A percentile compares a stretch with the other conserved stretches of the same genome.
These are phyloP conservation scores for Sarcophaga peregrina DNA, from an alignment of 1,140 invertebrate species.

Conservation along the genomic window DNA sequence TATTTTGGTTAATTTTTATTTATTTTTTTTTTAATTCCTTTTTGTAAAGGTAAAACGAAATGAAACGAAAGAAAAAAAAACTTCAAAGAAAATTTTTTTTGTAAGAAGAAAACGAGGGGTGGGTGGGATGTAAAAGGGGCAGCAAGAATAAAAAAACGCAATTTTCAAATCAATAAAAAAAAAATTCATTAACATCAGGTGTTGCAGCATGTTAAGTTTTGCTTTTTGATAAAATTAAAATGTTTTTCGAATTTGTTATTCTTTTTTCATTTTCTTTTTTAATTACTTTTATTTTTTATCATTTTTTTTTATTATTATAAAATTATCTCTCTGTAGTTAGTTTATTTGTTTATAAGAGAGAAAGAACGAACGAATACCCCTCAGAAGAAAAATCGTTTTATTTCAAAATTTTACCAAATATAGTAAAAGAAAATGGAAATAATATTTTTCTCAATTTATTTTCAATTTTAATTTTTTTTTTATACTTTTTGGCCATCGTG, in stretches of 20 bases:
- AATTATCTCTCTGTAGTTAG: too few species aligned
- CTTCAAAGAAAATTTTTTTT: slow-evolving; percentile 4
- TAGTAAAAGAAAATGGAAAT: slow-evolving; percentile 26
- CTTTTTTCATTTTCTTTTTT: neutral
- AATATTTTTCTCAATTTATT: neutral
- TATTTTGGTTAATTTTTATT: neutral
- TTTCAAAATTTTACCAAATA: slow-evolving; percentile 37
- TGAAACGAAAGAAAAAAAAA: neutral
- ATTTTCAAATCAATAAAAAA: too few species aligned
- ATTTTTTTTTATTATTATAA: neutral
- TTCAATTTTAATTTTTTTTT: neutral
- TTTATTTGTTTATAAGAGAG: too few species aligned
- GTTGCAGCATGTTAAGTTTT: too few species aligned
- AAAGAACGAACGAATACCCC: neutral
- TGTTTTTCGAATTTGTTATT: neutral
- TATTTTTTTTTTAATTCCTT: neutral
- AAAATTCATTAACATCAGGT: too few species aligned
- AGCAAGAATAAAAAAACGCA: too few species aligned
- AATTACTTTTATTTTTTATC: neutral
- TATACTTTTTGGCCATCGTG: neutral
- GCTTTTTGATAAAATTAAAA: neutral
- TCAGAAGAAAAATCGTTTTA: neutral
- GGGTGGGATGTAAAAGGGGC: neutral
- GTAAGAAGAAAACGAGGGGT: neutral
- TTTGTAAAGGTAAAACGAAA: slow-evolving; percentile 11